phyloP scores from a whole-genome alignment of 30 jellyfish, hydroid and myxozoan species.

The Turritopsis rubra region DNA sequence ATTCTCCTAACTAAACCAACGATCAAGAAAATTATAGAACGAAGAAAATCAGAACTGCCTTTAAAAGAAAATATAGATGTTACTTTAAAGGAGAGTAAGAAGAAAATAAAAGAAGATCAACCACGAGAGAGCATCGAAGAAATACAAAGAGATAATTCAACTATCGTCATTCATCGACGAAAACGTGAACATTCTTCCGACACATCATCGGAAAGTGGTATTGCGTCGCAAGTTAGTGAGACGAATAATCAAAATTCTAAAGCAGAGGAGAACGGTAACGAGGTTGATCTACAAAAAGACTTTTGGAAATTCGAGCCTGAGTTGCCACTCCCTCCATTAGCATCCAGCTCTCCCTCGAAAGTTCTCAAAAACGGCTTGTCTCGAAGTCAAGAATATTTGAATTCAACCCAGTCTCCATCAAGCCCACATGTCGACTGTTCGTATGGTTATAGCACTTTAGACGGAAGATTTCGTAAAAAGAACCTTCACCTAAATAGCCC shows the following conservation, averaged over 20 bases:
- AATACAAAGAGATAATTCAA: background rate
- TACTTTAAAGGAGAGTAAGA: background rate
- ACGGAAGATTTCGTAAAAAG: background rate
- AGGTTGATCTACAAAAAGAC: background rate
- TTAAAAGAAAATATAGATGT: background rate
- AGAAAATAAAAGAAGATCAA: background rate
- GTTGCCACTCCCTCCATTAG: conserved; percentile 1
- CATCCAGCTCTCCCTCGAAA: background rate
- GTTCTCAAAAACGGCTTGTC: background rate
- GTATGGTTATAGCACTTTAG: background rate
- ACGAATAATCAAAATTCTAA: background rate
- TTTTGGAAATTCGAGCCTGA: background rate
- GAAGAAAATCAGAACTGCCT: conserved; percentile 5
- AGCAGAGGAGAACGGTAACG: background rate
- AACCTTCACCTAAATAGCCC: background rate
- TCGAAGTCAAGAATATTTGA: background rate
- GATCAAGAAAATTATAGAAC: background rate
- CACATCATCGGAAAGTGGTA: conserved; percentile 11
- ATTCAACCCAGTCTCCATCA: background rate
- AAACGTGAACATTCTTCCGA: conserved; percentile 10
- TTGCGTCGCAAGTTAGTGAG: background rate
- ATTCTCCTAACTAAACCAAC: conserved; percentile 11
- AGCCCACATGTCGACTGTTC: background rate
- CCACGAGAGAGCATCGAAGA: background rate
- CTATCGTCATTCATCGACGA: conserved; percentile 5